Conservation (phyloP, 2,113 vertebrate species). For the Trinectes maculatus region DNA sequence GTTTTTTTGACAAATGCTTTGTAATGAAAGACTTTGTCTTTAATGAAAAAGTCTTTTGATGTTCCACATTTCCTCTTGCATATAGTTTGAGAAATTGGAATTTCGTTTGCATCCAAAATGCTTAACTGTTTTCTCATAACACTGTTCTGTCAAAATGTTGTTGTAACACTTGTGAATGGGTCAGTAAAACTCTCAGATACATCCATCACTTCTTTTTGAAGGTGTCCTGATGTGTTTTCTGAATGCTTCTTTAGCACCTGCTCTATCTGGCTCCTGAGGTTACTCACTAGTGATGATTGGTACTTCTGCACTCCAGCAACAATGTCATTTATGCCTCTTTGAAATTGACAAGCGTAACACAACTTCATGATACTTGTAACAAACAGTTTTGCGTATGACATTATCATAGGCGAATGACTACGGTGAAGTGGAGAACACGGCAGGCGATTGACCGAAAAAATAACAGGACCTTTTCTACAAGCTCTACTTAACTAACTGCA, state of each 20-base stretch:
- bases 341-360: background rate
- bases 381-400: slow-evolving; percentile 9
- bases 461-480: too few species aligned
- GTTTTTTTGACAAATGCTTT: slow-evolving; percentile 7
- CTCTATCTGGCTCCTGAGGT: slow-evolving; percentile 15
- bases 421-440: background rate
- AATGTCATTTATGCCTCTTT: slow-evolving; percentile 24
- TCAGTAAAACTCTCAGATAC: slow-evolving; percentile 40
- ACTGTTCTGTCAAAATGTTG: slow-evolving; percentile 27
- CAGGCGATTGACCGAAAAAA: too few species aligned
- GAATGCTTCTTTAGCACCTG: too few species aligned
- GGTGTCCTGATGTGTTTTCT: slow-evolving; percentile 17
- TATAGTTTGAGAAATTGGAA: slow-evolving; percentile 36
- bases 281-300: slow-evolving; percentile 46
- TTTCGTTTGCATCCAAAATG: slow-evolving; percentile 37
- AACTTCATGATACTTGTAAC: slow-evolving; percentile 7
- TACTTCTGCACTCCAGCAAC: slow-evolving; percentile 42
- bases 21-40: slow-evolving; percentile 8
- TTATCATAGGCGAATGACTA: background rate
- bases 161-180: slow-evolving; percentile 27
- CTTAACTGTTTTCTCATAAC: slow-evolving; percentile 28
- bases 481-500: background rate
- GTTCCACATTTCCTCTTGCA: slow-evolving; percentile 20
- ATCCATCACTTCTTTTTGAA: slow-evolving; percentile 24
- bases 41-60: slow-evolving; percentile 25